phyloP scores from a whole-genome alignment of 1,140 invertebrate genomes.

The Macrotrachela quadricornifera region DNA sequence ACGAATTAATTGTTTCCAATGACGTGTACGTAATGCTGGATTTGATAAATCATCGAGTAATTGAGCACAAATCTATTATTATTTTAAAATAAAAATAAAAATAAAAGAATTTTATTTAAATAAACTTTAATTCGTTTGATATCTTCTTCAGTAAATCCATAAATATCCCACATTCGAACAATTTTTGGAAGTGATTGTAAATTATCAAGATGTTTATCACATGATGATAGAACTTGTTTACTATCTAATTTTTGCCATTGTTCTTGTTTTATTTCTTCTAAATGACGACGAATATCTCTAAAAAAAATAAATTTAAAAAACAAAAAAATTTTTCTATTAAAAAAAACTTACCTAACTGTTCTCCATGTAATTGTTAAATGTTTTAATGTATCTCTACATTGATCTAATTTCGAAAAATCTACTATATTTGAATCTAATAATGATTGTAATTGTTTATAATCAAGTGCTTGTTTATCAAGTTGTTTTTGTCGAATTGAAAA shows the following conservation, averaged over 20 bases:
- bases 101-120: background rate
- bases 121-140: conserved; percentile 26
- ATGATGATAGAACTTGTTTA: conserved; percentile 21
- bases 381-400: conserved; percentile 15
- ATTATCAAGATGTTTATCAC: conserved; percentile 23
- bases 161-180: conserved; percentile 24
- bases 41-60: conserved; percentile 28
- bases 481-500: conserved; percentile 19
- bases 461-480: conserved; percentile 11
- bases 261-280: conserved; percentile 26
- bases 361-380: conserved; percentile 28
- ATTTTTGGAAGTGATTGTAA: conserved; percentile 21
- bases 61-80: conserved; percentile 19
- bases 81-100: background rate
- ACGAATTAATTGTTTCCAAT: conserved; percentile 28
- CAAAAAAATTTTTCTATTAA: background rate
- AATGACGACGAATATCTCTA: conserved; percentile 23
- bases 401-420: conserved; percentile 23
- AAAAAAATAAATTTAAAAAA: background rate
- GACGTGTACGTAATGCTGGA: conserved; percentile 27
- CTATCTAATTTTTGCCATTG: conserved; percentile 29
- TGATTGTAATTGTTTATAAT: conserved; percentile 28
- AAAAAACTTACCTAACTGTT: conserved; percentile 17
- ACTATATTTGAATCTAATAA: conserved; percentile 26
- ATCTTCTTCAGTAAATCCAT: conserved; percentile 22